Base-by-base conservation (phyloP, 1,140 invertebrate species). In the Drosophila cardini region DNA sequence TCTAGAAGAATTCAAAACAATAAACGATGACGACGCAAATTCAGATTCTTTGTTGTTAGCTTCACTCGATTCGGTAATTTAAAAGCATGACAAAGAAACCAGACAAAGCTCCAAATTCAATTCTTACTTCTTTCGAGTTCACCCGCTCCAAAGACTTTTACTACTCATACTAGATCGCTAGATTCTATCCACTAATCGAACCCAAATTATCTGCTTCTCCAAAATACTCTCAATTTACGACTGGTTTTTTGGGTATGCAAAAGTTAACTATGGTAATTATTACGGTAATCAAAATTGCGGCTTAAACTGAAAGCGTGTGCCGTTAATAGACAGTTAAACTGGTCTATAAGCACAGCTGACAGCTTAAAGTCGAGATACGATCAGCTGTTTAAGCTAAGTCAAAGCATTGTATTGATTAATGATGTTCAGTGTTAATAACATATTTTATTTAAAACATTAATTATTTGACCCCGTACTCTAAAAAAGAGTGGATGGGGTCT, bases 231-330 rank as follows among this genome's bases (percentile, higher is more conserved):
- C 11, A 30, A 3, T 34, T 21, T 10, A 15, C n/a, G n/a, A 18
- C 16, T 1, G 57, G 61, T 45, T 43, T 57, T 55, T 36, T 9
- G 7, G 26, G 1, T 40, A 13, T 10, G 38, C 16, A 30, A 15
- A 46, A 26, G 11, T 62, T 70, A 34, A 55, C 13, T 43, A 46
- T 43, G 52, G 1, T 36, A 56, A 55, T 55, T 55, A 55, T 36
- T 9, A 7, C 4, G 65, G 57, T 43, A 21, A 62, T 52, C 30
- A 69, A 69, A 26, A 43, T 11, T 16, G 18, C 11, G 15, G 38
- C 9, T 16, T 15, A 11, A 38, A 13, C 36, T 10, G 9, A 34
- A 21, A 21, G 10, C 11, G 16, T 9, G 45, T 61, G 45, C 58
- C 32, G 16, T 50, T 50, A 50, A 60, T 26, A 26, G 21, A 26